Conservation (phyloP, 2,888 invertebrate genomes). For the Drosophila nr. perissopoda region DNA sequence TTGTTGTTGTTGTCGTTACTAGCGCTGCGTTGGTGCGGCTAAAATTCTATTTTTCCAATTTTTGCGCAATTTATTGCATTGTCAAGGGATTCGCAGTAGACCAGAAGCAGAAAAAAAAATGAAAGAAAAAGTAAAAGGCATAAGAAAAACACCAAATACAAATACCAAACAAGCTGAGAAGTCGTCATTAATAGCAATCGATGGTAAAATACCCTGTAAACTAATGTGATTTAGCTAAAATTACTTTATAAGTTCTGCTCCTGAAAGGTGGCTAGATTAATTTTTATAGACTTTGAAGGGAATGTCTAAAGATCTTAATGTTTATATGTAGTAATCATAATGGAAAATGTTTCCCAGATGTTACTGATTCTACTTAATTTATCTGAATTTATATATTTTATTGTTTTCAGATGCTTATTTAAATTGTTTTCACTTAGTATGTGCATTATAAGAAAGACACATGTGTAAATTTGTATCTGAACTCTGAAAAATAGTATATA, state of each 20-base stretch:
- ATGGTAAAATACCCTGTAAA: conserved; percentile 26
- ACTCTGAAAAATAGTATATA: neutral
- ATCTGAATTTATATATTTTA: neutral
- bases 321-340: neutral
- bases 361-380: neutral
- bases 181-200: neutral
- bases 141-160: conserved; percentile 76
- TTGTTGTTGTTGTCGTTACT: conserved; percentile 60
- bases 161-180: conserved; percentile 67
- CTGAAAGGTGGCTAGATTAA: neutral
- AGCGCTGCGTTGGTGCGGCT: conserved; percentile 75
- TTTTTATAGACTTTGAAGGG: neutral
- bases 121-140: conserved; percentile 64
- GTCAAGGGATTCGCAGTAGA: conserved; percentile 73
- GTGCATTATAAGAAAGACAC: neutral
- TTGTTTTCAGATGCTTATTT: neutral
- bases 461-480: neutral
- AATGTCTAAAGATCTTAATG: neutral
- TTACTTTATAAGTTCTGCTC: neutral
- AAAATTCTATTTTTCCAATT: conserved; percentile 81
- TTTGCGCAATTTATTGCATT: conserved; percentile 81
- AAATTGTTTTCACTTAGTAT: neutral
- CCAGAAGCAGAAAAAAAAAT: conserved; percentile 32
- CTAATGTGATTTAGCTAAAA: too few species aligned
- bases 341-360: neutral